These are phyloP conservation scores for Muschampia plurimacula DNA, from an alignment of 2,888 invertebrate species.

Conservation along the genomic window DNA sequence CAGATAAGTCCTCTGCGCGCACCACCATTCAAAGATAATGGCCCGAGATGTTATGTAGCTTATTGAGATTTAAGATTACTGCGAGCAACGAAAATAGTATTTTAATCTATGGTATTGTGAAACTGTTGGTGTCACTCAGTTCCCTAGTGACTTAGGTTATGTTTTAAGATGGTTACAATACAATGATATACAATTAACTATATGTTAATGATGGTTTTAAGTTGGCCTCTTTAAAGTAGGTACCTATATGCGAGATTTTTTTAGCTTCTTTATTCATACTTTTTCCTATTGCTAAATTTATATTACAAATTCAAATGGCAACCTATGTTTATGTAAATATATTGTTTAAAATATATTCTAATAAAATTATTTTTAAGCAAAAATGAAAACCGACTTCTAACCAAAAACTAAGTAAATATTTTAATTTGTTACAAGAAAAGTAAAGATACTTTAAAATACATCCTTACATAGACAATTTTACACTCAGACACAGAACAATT, in stretches of 20 bases:
- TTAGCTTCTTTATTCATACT: background rate
- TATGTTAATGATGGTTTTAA: background rate
- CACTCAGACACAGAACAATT: too few relatives aligned
- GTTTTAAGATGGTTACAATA: background rate
- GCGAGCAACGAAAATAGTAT: slow-evolving; percentile 29
- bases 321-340: too few relatives aligned
- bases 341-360: too few relatives aligned
- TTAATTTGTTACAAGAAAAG: too few relatives aligned
- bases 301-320: too few relatives aligned
- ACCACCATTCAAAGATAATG: slow-evolving; percentile 81
- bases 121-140: background rate
- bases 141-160: slow-evolving; percentile 8
- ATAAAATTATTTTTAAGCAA: too few relatives aligned
- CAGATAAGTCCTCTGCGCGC: slow-evolving; percentile 79
- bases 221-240: background rate
- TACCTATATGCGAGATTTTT: background rate
- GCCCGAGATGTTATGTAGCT: slow-evolving; percentile 77
- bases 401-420: too few relatives aligned
- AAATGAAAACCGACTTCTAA: too few relatives aligned
- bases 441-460: too few relatives aligned
- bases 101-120: slow-evolving; percentile 32
- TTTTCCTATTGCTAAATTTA: too few relatives aligned
- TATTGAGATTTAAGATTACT: slow-evolving; percentile 64
- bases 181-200: too few relatives aligned
- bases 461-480: too few relatives aligned